phyloP scores from a whole-genome alignment of 2,888 invertebrate species.

The Drosophila atroscutellata region DNA sequence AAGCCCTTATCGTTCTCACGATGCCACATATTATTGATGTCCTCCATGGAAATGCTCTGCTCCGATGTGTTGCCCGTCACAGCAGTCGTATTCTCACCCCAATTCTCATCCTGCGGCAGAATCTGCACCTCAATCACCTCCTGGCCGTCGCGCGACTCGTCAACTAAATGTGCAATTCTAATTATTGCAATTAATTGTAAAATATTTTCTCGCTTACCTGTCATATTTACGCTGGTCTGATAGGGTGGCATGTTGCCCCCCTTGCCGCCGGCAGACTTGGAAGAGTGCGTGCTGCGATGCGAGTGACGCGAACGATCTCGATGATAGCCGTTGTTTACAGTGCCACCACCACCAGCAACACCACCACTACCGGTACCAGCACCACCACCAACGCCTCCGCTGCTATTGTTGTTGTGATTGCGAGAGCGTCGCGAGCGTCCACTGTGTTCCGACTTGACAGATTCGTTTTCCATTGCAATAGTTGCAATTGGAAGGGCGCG shows the following conservation, averaged over 20 bases:
- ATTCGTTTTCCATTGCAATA: constrained; percentile 94
- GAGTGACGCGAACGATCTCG: constrained; percentile 88
- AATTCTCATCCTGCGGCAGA: constrained; percentile 97
- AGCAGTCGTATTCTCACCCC: constrained; percentile 99
- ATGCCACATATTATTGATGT: constrained; percentile 94
- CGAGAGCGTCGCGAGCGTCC: constrained; percentile 91
- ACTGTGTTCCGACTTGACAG: constrained; percentile 96
- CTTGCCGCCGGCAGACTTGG: constrained; percentile 86
- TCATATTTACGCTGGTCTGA: constrained; percentile 93
- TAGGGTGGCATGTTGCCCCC: constrained; percentile 91
- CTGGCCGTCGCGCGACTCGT: constrained; percentile 91
- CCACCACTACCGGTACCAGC: constrained; percentile 74
- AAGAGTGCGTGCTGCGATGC: constrained; percentile 86
- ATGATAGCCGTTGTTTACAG: constrained; percentile 85
- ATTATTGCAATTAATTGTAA: background rate
- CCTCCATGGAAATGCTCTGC: constrained; percentile 96
- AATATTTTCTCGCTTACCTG: constrained; percentile 83
- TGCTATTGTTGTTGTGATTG: constrained; percentile 85
- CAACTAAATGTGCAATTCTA: constrained; percentile 82
- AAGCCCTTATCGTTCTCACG: constrained; percentile 90
- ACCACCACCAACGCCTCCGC: constrained; percentile 59
- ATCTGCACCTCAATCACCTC: constrained; percentile 98
- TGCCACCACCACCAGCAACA: constrained; percentile 74
- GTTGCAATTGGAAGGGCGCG: constrained; percentile 40
- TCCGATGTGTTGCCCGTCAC: constrained; percentile 98